Base-by-base conservation (phyloP, 1,140 invertebrate genomes). In the Teleopsis dalmanni region DNA sequence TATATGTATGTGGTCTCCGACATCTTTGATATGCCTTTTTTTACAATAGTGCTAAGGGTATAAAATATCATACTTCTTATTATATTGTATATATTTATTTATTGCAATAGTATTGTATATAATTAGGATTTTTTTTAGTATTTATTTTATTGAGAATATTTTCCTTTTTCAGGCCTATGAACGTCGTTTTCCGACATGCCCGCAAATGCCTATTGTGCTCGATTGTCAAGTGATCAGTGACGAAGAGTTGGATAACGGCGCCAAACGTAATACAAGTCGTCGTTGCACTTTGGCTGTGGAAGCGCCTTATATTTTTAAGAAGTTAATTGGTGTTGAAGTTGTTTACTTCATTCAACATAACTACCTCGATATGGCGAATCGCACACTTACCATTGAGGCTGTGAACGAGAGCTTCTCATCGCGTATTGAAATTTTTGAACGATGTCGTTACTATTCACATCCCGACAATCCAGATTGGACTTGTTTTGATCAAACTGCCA, bases 391-490 rank as follows among this genome's bases (percentile, higher is more conserved):
- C 70, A 98, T 98, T 62, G 90, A 95, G 75, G 93, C 93, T 14
- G 85, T 81, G 47, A 98, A 98, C 71, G 94, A 98, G 72, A 93
- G 87, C 58, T 98, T 97, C 73, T 76, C 88, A 5, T 78, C 78
- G 27, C 80, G 91, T 59, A 85, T 98, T 22, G 81, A 80, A 36
- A 89, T 98, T 58, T 76, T 91, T 51, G 94, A 98, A 78, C 87
- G 87, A 63, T 98, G 94, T 72, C 78, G 81, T 72, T 97, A 98
- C 72, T 93, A 96, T 89, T 85, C 94, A 11, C 93, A 97, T 73
- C 88, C 92, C 6, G 93, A 98, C 60, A 97, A 98, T 72, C 60
- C 83, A 2, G 82, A 91, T 29, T 98, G 94, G 94, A 98, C 95
- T 3, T 97, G 94, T 64, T 98, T 97, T 73, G 94, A 98, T 67